Evolutionary conservation across 2,113 vertebrate genomes (phyloP).

Genomic region (Colistium nudipinnis): DNA sequence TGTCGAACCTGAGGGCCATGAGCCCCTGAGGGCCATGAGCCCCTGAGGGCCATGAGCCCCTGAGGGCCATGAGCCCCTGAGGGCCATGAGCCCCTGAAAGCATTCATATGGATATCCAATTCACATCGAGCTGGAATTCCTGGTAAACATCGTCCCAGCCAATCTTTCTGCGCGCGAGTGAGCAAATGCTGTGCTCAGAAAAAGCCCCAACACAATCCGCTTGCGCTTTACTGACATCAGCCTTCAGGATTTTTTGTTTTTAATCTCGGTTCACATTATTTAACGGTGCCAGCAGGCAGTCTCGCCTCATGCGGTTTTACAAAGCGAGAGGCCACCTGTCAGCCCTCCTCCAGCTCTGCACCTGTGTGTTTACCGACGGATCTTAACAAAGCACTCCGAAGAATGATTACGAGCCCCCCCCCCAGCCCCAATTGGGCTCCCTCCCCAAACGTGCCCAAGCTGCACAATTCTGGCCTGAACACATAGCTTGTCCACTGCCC

Average conservation of each 20-base stretch:
- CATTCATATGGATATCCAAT: too few relatives aligned
- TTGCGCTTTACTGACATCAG: slow-evolving; percentile 26
- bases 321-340: slow-evolving; percentile 12
- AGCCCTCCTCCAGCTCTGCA: neutral
- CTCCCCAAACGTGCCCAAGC: slow-evolving; percentile 39
- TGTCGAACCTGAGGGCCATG: too few relatives aligned
- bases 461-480: slow-evolving; percentile 35
- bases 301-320: neutral
- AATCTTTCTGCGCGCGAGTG: too few relatives aligned
- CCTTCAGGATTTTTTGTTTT: slow-evolving; percentile 11
- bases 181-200: neutral
- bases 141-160: too few relatives aligned
- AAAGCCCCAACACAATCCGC: neutral
- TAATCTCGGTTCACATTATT: neutral
- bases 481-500: neutral
- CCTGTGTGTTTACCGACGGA: slow-evolving; percentile 20
- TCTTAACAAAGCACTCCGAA: neutral
- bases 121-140: too few relatives aligned
- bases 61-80: too few relatives aligned
- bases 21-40: too few relatives aligned
- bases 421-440: neutral
- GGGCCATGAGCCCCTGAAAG: too few relatives aligned
- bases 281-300: slow-evolving; percentile 8
- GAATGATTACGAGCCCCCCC: neutral
- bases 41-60: too few relatives aligned